Evolutionary conservation across 2,888 invertebrate genomes (phyloP).

Genomic region (Eupithecia inturbata): DNA sequence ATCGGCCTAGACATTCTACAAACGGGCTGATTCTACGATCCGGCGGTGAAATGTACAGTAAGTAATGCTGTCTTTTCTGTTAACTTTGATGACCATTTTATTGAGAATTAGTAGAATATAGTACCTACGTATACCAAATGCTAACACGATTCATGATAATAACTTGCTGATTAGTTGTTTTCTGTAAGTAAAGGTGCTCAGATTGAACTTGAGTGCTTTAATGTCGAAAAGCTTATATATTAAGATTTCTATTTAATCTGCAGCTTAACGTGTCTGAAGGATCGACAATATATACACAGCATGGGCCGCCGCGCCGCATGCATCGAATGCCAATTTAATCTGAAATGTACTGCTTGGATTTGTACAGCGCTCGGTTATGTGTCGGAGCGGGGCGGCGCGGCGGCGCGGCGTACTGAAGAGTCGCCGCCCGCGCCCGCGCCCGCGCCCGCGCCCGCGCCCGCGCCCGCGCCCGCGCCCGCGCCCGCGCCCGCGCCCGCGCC

Average conservation of each 20-base stretch:
- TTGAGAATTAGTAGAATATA: neutral
- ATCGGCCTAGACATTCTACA: no score
- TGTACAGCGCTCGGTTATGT: neutral
- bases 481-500: neutral
- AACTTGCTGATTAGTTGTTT: neutral
- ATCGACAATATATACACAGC: neutral
- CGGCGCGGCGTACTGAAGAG: constrained; percentile 10
- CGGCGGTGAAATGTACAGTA: neutral
- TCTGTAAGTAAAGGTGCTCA: neutral
- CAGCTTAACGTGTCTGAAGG: neutral
- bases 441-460: neutral
- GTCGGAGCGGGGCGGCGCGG: no score
- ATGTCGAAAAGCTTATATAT: neutral
- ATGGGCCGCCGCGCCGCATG: neutral
- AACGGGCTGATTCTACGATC: no score
- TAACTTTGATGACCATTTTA: neutral
- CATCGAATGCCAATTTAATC: neutral
- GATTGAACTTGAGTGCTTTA: neutral
- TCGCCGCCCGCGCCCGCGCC: neutral
- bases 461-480: neutral
- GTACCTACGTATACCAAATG: neutral
- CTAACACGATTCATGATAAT: neutral
- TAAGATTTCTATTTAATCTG: neutral
- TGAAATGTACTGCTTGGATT: neutral
- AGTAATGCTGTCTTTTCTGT: neutral